Percentiles rank a stretch among this genome's conserved stretches.
Evolutionary conservation across 2,113 vertebrate genomes (phyloP).

Genomic region (Mesitornis unicolor): DNA sequence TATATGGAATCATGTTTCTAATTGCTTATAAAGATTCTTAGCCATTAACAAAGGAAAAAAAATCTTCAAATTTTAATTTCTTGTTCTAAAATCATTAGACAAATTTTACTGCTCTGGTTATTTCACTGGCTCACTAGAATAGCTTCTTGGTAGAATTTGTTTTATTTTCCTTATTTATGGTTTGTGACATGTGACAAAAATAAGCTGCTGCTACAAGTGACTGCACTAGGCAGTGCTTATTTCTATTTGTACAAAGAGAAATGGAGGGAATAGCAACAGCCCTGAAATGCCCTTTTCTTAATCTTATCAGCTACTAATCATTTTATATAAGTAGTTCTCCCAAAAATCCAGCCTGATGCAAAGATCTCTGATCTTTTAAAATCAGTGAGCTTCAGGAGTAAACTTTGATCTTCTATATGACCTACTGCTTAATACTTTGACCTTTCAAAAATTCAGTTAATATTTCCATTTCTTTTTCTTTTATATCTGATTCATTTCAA

Average conservation of each 20-base stretch:
- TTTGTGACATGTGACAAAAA: background rate
- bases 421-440: background rate
- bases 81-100: background rate
- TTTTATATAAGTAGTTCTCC: background rate
- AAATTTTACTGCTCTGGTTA: background rate
- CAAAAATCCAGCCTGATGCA: background rate
- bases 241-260: background rate
- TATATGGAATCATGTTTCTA: background rate
- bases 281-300: background rate
- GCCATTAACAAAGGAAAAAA: background rate
- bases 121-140: background rate
- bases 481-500: background rate
- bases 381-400: background rate
- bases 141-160: background rate
- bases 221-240: background rate
- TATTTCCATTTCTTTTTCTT: fast-evolving
- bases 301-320: background rate
- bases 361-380: background rate
- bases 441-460: background rate
- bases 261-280: background rate
- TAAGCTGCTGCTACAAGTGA: background rate
- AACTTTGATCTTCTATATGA: background rate
- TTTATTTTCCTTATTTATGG: background rate
- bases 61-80: background rate
- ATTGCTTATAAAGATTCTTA: fast-evolving